Conservation (phyloP, 2,797 vertebrate species). For the Perodicticus potto region DNA sequence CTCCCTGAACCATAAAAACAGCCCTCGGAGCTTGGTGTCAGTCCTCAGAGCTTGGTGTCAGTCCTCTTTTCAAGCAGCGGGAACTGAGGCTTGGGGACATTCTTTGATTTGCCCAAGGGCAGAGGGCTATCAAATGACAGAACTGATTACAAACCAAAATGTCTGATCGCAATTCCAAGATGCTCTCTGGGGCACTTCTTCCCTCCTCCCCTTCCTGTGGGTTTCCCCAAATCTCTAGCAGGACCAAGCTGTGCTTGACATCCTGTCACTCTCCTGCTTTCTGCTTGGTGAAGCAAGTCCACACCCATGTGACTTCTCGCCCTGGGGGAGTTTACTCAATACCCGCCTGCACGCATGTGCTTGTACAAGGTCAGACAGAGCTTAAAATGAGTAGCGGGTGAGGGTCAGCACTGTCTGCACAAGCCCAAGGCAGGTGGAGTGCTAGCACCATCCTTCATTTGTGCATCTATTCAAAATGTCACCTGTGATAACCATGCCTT, state of each 20-base stretch:
- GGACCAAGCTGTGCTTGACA: not conserved
- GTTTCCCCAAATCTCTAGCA: not conserved
- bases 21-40: not conserved
- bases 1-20: conserved; percentile 56
- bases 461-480: not conserved
- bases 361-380: conserved; percentile 6
- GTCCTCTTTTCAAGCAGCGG: conserved; percentile 1
- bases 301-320: not conserved
- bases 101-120: conserved; percentile 10
- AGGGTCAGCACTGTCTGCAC: not conserved
- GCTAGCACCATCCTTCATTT: fast-evolving
- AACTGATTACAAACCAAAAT: not conserved
- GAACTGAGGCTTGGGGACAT: not conserved
- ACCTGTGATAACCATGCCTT: not conserved
- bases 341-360: fast-evolving
- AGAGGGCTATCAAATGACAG: not conserved
- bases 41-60: not conserved
- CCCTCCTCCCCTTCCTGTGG: not conserved
- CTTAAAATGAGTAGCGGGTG: not conserved
- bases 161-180: not conserved
- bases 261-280: not conserved
- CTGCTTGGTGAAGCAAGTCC: conserved; percentile 31
- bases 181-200: not conserved
- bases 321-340: not conserved
- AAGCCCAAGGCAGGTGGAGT: not conserved